These are phyloP conservation scores for Lumbricus terrestris DNA, from an alignment of 2,888 invertebrate genomes.

Conservation along the genomic window DNA sequence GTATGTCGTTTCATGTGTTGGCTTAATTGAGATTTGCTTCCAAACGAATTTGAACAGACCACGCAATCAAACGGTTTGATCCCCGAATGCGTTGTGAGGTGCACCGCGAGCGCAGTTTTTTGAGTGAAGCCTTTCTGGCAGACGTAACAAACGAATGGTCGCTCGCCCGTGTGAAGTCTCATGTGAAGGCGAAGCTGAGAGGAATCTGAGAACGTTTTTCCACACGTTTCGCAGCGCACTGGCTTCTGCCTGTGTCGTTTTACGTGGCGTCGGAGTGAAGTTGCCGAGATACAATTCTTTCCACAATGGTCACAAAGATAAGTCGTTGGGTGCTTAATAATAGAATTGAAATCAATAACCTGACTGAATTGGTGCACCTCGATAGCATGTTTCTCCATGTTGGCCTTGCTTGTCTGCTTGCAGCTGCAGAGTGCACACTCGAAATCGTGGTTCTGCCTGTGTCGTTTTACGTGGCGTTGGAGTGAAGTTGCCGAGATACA, in stretches of 20 bases:
- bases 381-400: not conserved
- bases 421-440: not conserved
- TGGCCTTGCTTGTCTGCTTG: not conserved
- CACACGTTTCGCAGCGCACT: not conserved
- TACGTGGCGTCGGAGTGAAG: not conserved
- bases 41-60: not conserved
- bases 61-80: not conserved
- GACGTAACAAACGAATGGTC: not conserved
- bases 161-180: not conserved
- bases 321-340: not conserved
- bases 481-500: not conserved
- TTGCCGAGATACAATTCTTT: not conserved
- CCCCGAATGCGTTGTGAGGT: not conserved
- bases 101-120: not conserved
- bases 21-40: not conserved
- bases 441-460: not conserved
- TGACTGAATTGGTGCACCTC: not conserved
- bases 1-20: not conserved
- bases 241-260: not conserved
- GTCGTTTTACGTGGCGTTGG: not conserved
- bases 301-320: not conserved
- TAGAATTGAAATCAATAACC: not conserved
- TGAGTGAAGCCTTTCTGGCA: constrained; percentile 3
- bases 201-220: not conserved
- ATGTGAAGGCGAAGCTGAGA: not conserved